A percentile compares a stretch with the other conserved stretches of the same genome.
phyloP scores from a whole-genome alignment of 2,797 vertebrate species.

The Capromys pilorides region DNA sequence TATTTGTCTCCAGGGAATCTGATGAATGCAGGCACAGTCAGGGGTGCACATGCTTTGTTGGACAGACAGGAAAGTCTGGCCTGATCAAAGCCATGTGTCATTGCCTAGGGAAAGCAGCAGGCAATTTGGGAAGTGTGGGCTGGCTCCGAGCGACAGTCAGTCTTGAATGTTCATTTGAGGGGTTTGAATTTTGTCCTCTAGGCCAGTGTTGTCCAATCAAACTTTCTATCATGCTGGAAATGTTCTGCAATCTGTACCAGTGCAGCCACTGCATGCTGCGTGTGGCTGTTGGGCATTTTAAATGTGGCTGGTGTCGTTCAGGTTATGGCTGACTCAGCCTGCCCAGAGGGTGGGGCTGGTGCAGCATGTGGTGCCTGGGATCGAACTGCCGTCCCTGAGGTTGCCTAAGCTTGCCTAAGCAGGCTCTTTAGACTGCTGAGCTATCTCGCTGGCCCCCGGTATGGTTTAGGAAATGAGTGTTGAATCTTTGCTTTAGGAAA shows the following conservation, averaged over 20 bases:
- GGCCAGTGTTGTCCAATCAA: not conserved
- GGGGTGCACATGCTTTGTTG: not conserved
- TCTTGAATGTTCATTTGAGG: not conserved
- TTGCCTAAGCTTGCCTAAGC: too few species aligned
- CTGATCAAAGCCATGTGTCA: not conserved
- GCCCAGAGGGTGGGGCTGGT: too few species aligned
- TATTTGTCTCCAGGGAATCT: not conserved
- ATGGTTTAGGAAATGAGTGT: not conserved
- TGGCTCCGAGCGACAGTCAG: not conserved
- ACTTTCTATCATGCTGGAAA: not conserved
- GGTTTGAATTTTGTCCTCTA: not conserved
- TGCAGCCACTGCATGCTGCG: not conserved
- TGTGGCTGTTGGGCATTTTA: not conserved
- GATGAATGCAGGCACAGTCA: not conserved
- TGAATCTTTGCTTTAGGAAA: slow-evolving; percentile 2
- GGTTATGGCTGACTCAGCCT: too few species aligned
- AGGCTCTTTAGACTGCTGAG: too few species aligned
- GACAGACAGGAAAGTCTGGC: not conserved
- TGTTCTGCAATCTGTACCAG: not conserved
- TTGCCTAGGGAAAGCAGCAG: not conserved
- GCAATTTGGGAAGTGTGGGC: not conserved
- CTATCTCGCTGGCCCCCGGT: not conserved
- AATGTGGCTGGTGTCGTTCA: not conserved
- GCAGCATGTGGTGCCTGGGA: too few species aligned
- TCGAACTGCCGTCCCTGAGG: too few species aligned